Conservation (phyloP, 2,797 vertebrate species). For the Smutsia temminckii region DNA sequence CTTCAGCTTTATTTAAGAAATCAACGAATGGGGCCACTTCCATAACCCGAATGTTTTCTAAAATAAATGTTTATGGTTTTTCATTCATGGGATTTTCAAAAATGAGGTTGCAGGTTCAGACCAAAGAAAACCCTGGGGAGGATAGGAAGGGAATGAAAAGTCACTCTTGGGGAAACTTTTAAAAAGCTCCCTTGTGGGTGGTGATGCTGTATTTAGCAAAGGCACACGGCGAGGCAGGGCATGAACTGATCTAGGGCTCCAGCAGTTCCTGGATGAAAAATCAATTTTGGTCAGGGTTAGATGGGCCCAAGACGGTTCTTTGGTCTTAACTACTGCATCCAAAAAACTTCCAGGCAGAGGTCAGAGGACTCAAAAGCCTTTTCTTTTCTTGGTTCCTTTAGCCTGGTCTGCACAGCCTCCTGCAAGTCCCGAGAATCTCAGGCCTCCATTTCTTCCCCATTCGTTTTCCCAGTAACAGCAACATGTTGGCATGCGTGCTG, state of each 20-base stretch:
- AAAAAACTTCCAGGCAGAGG: conserved; percentile 13
- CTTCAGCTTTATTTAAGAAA: conserved; percentile 81
- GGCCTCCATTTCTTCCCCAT: not conserved
- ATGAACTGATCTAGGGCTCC: not conserved
- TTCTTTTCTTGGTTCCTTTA: not conserved
- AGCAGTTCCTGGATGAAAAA: not conserved
- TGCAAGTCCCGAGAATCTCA: not conserved
- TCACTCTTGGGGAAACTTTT: not conserved
- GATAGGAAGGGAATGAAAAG: not conserved
- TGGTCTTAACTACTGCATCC: conserved; percentile 19
- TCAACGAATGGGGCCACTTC: conserved; percentile 72
- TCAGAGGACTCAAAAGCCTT: not conserved
- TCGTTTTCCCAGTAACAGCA: not conserved
- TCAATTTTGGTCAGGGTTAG: conserved; percentile 43
- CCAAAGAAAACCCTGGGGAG: conserved; percentile 33
- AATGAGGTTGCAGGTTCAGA: conserved; percentile 29
- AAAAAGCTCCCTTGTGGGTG: not conserved
- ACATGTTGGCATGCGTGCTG: rapidly evolving
- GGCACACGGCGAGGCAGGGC: not conserved
- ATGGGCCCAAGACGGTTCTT: not conserved
- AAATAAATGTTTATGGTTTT: conserved; percentile 61
- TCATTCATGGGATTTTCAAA: conserved; percentile 9
- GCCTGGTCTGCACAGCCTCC: not conserved
- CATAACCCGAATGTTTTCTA: conserved; percentile 36
- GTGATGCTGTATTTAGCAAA: not conserved